Evolutionary conservation across 92 coral and sea anemone genomes (phyloP).

Genomic region (Parazoanthus darwini): DNA sequence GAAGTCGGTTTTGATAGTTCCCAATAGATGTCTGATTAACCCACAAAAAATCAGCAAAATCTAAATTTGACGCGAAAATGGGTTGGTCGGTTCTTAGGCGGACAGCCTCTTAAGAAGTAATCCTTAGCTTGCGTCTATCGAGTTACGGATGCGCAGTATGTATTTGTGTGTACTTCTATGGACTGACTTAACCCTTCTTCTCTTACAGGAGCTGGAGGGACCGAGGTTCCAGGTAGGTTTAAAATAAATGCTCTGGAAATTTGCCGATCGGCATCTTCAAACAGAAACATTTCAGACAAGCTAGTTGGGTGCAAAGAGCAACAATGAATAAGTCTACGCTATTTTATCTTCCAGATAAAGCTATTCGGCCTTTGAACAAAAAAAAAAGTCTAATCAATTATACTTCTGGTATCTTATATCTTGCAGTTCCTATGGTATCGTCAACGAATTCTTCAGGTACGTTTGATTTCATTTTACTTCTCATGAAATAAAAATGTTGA

Average conservation of each 20-base stretch:
- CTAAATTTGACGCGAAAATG: too few relatives aligned
- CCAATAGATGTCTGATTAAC: too few relatives aligned
- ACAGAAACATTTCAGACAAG: not conserved
- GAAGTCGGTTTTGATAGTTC: too few relatives aligned
- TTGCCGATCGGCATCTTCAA: not conserved
- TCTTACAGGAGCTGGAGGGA: slow-evolving; percentile 34
- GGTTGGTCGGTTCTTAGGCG: too few relatives aligned
- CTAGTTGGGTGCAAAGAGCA: too few relatives aligned
- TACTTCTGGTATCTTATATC: not conserved
- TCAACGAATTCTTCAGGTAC: not conserved
- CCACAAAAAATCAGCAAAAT: too few relatives aligned
- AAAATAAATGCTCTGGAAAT: not conserved
- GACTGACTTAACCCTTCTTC: not conserved
- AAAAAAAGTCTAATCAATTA: not conserved
- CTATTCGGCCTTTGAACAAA: too few relatives aligned
- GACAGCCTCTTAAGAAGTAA: too few relatives aligned
- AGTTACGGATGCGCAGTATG: not conserved
- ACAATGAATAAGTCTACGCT: too few relatives aligned
- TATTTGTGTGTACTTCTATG: not conserved
- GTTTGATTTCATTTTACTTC: not conserved
- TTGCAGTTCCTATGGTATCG: not conserved
- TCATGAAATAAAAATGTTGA: not conserved
- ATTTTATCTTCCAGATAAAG: too few relatives aligned
- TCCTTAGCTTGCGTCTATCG: too few relatives aligned
- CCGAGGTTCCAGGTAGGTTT: slow-evolving; percentile 9